phyloP scores from a whole-genome alignment of 2,888 invertebrate genomes.

The Heliconius ismenius region DNA sequence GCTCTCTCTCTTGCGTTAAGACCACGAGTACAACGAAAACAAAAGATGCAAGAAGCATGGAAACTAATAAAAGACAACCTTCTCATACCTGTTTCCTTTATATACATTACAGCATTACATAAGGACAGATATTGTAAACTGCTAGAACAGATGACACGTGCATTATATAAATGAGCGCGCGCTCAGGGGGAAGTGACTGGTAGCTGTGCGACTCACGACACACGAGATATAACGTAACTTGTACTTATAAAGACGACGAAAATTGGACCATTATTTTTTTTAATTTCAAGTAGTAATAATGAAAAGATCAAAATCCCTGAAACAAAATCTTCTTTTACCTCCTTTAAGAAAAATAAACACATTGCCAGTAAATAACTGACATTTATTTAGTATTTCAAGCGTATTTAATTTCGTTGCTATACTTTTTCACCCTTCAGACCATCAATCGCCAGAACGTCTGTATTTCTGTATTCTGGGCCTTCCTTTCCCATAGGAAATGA shows the following conservation, averaged over 20 bases:
- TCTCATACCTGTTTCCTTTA: not conserved
- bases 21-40: constrained; percentile 4
- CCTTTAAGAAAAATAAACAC: not conserved
- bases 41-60: not conserved
- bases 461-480: constrained; percentile 24
- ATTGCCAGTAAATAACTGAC: not conserved
- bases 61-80: not conserved
- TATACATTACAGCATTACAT: not conserved
- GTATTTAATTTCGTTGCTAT: not conserved
- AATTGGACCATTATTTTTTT: too few species aligned
- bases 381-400: constrained; percentile 12
- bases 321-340: not conserved
- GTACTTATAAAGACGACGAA: too few species aligned
- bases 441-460: constrained; percentile 22
- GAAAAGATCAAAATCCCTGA: too few species aligned
- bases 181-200: too few species aligned
- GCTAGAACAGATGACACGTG: too few species aligned
- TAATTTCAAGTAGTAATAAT: too few species aligned
- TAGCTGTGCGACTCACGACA: too few species aligned
- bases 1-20: constrained; percentile 64
- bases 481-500: constrained; percentile 18
- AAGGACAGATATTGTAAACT: not conserved
- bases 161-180: too few species aligned
- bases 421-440: constrained; percentile 17
- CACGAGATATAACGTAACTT: too few species aligned